These are phyloP conservation scores for Apotomis capreana DNA, from an alignment of 2,888 invertebrate species.

Conservation along the genomic window DNA sequence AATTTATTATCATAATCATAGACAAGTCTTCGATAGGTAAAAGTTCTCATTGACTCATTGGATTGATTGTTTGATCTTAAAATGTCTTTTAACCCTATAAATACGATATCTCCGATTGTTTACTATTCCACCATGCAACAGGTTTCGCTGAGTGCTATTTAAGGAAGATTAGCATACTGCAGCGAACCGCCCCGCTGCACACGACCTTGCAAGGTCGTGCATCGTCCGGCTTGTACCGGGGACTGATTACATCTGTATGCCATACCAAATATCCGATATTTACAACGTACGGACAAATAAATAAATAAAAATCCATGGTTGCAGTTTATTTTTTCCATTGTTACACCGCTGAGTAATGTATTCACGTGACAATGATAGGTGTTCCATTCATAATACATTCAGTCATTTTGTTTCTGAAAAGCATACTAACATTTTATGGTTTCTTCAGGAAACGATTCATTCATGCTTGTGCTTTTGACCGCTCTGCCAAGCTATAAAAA, in stretches of 20 bases:
- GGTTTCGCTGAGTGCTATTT: constrained; percentile 15
- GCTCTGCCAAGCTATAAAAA: constrained; percentile 16
- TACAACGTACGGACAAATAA: too few species aligned
- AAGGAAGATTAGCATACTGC: constrained; percentile 34
- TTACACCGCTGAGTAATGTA: not conserved
- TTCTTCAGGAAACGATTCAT: not conserved
- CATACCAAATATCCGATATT: too few species aligned
- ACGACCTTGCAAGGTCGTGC: constrained; percentile 47
- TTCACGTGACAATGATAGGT: not conserved
- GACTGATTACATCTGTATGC: not conserved
- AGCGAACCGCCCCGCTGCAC: constrained; percentile 35
- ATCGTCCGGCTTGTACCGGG: constrained; percentile 11
- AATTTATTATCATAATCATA: too few species aligned
- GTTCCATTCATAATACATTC: too few species aligned
- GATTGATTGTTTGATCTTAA: too few species aligned
- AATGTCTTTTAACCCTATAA: too few species aligned
- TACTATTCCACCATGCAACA: not conserved
- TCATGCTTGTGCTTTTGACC: not conserved
- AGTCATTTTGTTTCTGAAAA: not conserved
- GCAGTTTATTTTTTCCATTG: too few species aligned
- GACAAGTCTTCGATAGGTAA: too few species aligned
- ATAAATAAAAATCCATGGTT: too few species aligned
- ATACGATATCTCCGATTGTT: not conserved
- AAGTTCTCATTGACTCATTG: too few species aligned
- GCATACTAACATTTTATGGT: not conserved